Conservation (phyloP, 2,797 vertebrate genomes). For the Sebastes iracundus region DNA sequence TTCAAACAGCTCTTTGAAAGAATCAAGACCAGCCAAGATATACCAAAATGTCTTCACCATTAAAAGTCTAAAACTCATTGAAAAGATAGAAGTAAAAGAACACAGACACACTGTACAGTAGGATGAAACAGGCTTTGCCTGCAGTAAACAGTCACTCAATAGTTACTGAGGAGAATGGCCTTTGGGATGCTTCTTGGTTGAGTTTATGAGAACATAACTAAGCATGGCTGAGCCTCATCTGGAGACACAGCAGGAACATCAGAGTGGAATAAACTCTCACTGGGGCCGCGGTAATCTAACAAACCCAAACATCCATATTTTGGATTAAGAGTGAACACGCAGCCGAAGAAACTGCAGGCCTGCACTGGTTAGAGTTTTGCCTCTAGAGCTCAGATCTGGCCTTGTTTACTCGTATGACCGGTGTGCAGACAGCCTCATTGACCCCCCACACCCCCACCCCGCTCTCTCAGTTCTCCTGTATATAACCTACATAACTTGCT, state of each 20-base stretch:
- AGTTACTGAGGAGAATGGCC: constrained; percentile 9
- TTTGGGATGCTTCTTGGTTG: constrained; percentile 9
- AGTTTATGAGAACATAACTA: constrained; percentile 17
- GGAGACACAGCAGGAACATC: neutral
- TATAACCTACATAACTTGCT: neutral
- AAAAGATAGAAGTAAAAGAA: neutral
- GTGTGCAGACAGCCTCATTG: too few species aligned
- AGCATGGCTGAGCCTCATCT: constrained; percentile 1
- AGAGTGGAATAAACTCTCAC: neutral
- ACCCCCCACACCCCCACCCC: neutral
- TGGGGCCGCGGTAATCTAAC: neutral
- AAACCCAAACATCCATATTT: neutral
- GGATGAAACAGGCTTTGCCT: neutral
- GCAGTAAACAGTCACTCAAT: neutral
- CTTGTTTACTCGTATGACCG: neutral
- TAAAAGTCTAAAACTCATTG: too few species aligned
- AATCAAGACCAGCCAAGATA: too few species aligned
- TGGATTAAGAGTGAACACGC: neutral
- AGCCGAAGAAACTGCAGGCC: neutral
- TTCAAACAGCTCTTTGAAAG: too few species aligned
- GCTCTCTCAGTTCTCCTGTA: neutral
- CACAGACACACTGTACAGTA: neutral
- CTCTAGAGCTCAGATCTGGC: neutral
- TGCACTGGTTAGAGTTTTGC: neutral
- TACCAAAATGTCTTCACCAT: too few species aligned